Evolutionary conservation across 2,888 invertebrate genomes (phyloP).

Genomic region (Caenorhabditis plicata): DNA sequence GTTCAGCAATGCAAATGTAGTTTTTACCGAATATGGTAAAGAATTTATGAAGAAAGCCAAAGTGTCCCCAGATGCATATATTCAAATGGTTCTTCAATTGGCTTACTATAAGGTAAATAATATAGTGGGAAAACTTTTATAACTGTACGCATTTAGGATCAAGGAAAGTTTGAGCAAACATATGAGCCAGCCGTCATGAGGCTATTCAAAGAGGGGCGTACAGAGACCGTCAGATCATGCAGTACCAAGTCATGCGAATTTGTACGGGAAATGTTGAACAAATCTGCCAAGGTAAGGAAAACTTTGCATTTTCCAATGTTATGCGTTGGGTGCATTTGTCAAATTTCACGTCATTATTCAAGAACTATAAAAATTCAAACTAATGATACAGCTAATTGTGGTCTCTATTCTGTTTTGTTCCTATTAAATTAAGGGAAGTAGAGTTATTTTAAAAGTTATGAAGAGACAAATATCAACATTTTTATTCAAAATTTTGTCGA

Average conservation of each 20-base stretch:
- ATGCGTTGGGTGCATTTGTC: too few relatives aligned
- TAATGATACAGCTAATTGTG: too few relatives aligned
- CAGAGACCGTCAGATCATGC: slow-evolving; percentile 94
- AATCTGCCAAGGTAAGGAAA: slow-evolving; percentile 43
- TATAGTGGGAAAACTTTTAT: background rate
- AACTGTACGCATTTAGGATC: slow-evolving; percentile 75
- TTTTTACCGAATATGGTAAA: slow-evolving; percentile 79
- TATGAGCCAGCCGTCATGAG: slow-evolving; percentile 98
- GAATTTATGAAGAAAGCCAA: slow-evolving; percentile 89
- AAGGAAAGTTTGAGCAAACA: slow-evolving; percentile 87
- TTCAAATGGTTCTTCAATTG: slow-evolving; percentile 91
- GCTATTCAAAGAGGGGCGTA: slow-evolving; percentile 89
- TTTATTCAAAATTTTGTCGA: too few relatives aligned
- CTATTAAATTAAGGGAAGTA: too few relatives aligned
- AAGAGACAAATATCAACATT: too few relatives aligned
- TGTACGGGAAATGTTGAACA: slow-evolving; percentile 84
- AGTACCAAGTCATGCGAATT: slow-evolving; percentile 88
- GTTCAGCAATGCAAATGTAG: slow-evolving; percentile 83
- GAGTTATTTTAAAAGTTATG: too few relatives aligned
- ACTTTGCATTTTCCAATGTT: too few relatives aligned
- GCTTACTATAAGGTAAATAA: slow-evolving; percentile 84
- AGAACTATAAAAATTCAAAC: too few relatives aligned
- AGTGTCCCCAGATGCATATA: slow-evolving; percentile 93
- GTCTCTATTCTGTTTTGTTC: too few relatives aligned
- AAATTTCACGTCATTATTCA: too few relatives aligned